Evolutionary conservation across 2,113 vertebrate genomes (phyloP), one percentile per base, ranked within the genome.

Genomic region (Tragelaphus imberbis): DNA sequence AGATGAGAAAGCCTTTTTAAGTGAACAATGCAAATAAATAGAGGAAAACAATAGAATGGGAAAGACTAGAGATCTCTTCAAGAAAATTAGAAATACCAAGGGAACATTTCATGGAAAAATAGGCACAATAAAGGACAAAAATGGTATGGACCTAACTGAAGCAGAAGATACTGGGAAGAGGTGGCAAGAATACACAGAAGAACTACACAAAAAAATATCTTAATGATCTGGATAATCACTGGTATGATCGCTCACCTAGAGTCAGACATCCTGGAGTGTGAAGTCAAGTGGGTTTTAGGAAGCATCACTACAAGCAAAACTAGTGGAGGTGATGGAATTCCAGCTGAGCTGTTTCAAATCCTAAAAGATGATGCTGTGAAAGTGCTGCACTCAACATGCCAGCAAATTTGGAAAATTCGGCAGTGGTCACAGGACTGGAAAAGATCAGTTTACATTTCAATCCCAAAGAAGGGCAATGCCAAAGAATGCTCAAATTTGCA

Each of bases 221-320:
- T 71, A 36, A 36, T 71, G 68, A 71, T 5, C 68, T 0, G 0
- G 19, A 40, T 71, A 71, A 71, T 10, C n/a, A 71, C 1, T 0
- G n/a, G n/a, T 71, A 12, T 71, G 68, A 71, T 71, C 1, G 0
- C 19, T 71, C n/a, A 40, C n/a, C 68, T 71, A 71, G n/a, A 71
- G n/a, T 21, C n/a, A 71, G 68, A 71, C 10, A 71, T 71, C 19
- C n/a, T 40, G 21, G n/a, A 40, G 5, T 23, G n/a, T 5, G 19
- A 71, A 40, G n/a, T 71, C 68, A 71, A 40, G 68, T 5, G n/a
- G n/a, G n/a, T 36, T 19, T 71, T 40, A 71, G 68, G n/a, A 71
- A 71, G 68, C n/a, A 71, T 71, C 19, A 40, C 19, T 71, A 40
- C n/a, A 23, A 71, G n/a, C 10, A 71, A 40, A 71, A 36, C n/a